phyloP scores from a whole-genome alignment of 2,113 vertebrate species.

The Xenus cinereus region DNA sequence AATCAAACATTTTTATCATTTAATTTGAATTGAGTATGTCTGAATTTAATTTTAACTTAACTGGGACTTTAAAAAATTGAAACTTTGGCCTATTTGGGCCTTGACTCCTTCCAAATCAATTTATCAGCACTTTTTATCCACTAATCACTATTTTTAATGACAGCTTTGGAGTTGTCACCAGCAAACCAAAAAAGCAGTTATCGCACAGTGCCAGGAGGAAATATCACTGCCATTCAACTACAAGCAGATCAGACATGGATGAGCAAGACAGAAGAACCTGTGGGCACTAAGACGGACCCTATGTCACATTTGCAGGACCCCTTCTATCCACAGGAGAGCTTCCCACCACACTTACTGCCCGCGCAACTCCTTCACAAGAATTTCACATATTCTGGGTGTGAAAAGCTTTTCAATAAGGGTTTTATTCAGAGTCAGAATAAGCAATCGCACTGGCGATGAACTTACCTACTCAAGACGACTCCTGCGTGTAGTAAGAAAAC shows the following conservation, averaged over 20 bases:
- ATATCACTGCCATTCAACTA: background rate
- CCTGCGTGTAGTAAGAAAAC: background rate
- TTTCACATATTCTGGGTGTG: background rate
- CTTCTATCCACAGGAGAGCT: background rate
- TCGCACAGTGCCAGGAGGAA: background rate
- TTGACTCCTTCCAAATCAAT: background rate
- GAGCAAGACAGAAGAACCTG: background rate
- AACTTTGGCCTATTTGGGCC: background rate
- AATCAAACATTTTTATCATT: background rate
- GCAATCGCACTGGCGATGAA: background rate
- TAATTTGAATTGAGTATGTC: background rate
- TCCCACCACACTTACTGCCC: no score
- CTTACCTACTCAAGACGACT: background rate
- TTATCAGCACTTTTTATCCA: background rate
- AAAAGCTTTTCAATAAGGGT: background rate
- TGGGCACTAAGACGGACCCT: no score
- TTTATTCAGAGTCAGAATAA: background rate
- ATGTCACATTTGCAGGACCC: background rate
- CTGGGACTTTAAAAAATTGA: background rate
- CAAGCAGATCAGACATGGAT: rapidly evolving
- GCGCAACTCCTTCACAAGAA: background rate
- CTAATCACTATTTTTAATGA: background rate
- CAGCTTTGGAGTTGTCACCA: background rate
- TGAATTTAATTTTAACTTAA: background rate
- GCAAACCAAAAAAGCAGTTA: background rate